Evolutionary conservation across 2,113 vertebrate genomes (phyloP).

Genomic region (Xyrauchen texanus): DNA sequence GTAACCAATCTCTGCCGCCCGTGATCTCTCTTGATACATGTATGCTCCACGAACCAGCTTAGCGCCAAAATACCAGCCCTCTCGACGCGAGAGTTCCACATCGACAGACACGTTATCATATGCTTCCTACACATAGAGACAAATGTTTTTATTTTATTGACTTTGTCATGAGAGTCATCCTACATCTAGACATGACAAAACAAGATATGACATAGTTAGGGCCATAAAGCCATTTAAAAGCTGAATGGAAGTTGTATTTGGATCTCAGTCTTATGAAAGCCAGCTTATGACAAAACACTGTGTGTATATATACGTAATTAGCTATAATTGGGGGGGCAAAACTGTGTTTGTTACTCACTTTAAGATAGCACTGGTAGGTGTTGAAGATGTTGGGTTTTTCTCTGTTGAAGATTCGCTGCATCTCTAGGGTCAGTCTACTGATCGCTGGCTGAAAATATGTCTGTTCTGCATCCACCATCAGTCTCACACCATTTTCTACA

Average conservation of each 20-base stretch:
- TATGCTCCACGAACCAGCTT: conserved; percentile 93
- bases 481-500: conserved; percentile 74
- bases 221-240: neutral
- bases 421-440: conserved; percentile 84
- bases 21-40: conserved; percentile 87
- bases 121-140: conserved; percentile 78
- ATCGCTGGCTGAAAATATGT: conserved; percentile 94
- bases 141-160: neutral
- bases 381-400: conserved; percentile 84
- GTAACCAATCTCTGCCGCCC: conserved; percentile 79
- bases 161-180: neutral
- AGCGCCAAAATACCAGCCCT: conserved; percentile 87
- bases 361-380: conserved; percentile 93
- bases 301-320: too few species aligned
- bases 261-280: neutral
- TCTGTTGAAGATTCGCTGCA: conserved; percentile 85
- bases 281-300: too few species aligned
- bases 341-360: conserved; percentile 65
- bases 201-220: neutral
- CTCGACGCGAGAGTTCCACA: conserved; percentile 80
- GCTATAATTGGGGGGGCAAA: too few species aligned
- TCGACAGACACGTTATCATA: conserved; percentile 82
- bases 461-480: conserved; percentile 95
- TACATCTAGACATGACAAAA: neutral
- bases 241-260: neutral